A percentile compares a stretch with the other conserved stretches of the same genome.
Evolutionary conservation across 2,113 vertebrate species (phyloP).

Genomic region (Ramphastos sulfuratus): DNA sequence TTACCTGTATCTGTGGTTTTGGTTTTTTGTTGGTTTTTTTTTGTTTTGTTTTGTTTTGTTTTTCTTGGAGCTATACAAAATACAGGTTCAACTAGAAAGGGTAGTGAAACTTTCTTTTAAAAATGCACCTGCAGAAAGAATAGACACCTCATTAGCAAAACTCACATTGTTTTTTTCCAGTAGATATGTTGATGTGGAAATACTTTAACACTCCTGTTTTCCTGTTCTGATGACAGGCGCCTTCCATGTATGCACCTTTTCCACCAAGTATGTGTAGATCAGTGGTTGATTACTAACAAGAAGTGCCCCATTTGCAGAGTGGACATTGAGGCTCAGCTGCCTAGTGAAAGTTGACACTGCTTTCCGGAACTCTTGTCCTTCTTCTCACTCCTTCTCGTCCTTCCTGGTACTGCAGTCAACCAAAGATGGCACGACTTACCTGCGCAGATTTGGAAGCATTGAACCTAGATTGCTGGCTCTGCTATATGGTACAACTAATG

Average conservation of each 20-base stretch:
- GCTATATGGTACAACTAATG: conserved; percentile 91
- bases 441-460: conserved; percentile 90
- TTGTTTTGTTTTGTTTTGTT: neutral
- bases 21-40: no score
- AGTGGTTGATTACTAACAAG: conserved; percentile 99
- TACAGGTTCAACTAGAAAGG: neutral
- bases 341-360: conserved; percentile 97
- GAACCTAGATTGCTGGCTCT: conserved; percentile 92
- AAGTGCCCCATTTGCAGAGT: conserved; percentile 99
- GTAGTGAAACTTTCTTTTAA: neutral
- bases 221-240: conserved; percentile 79
- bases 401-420: conserved; percentile 98
- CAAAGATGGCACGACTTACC: conserved; percentile 99
- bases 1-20: neutral
- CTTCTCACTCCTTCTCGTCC: conserved; percentile 68
- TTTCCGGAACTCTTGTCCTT: conserved; percentile 77
- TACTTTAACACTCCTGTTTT: neutral
- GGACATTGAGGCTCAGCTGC: conserved; percentile 99
- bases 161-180: fast-evolving
- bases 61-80: neutral
- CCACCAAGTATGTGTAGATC: conserved; percentile 99
- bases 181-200: neutral
- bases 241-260: conserved; percentile 99
- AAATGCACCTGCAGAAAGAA: neutral
- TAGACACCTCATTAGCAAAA: neutral